phyloP scores from a whole-genome alignment of 2,888 invertebrate species.

The Slavum lentiscoides region DNA sequence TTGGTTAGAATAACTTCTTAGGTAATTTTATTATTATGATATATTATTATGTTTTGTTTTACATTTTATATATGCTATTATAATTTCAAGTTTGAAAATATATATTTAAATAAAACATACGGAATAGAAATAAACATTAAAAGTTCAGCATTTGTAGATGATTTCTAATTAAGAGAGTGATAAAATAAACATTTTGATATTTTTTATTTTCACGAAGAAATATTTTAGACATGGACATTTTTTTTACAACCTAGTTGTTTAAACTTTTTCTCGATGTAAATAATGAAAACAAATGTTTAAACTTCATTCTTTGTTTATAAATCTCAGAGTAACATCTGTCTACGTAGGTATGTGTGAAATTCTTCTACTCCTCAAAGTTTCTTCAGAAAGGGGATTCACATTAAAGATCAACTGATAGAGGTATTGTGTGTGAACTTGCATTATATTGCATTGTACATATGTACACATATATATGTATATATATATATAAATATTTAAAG shows the following conservation, averaged over 20 bases:
- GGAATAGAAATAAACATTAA: not conserved
- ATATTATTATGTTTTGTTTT: too few species aligned
- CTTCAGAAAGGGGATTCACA: not conserved
- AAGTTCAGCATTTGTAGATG: not conserved
- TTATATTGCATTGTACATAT: not conserved
- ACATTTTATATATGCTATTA: too few species aligned
- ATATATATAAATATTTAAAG: not conserved
- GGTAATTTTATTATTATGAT: too few species aligned
- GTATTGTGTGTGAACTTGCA: not conserved
- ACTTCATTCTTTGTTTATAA: not conserved
- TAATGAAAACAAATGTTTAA: not conserved
- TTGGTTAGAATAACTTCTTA: too few species aligned
- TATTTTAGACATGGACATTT: not conserved
- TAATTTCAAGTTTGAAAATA: too few species aligned
- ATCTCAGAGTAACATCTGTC: not conserved
- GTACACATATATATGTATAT: not conserved
- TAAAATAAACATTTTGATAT: not conserved
- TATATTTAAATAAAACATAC: too few species aligned
- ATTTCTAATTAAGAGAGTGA: not conserved
- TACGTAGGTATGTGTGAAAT: not conserved
- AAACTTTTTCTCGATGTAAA: not conserved
- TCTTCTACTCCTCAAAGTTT: not conserved
- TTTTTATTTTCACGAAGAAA: not conserved
- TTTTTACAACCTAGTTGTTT: not conserved
- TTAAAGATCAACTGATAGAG: not conserved